Percentiles rank a stretch among this genome's conserved stretches.
These are phyloP conservation scores for Drosophila mercatorum DNA, from an alignment of 2,888 invertebrate genomes.

Conservation along the genomic window DNA sequence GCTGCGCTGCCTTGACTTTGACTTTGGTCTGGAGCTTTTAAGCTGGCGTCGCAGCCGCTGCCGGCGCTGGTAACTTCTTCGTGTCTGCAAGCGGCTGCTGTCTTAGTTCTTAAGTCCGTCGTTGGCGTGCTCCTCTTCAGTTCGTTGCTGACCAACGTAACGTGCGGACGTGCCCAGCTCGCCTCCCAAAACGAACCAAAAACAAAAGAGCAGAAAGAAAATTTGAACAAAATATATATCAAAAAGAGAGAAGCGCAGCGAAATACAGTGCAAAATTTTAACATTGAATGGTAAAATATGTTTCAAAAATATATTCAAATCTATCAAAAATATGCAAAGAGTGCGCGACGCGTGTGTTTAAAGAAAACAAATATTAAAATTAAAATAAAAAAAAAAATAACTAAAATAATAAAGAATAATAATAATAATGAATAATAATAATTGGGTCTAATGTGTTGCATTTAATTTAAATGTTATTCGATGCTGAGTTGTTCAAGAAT, in stretches of 20 bases:
- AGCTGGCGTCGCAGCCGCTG: conserved; percentile 50
- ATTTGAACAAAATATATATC: conserved; percentile 8
- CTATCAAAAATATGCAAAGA: conserved; percentile 17
- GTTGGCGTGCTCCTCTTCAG: conserved; percentile 85
- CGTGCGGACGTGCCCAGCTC: conserved; percentile 83
- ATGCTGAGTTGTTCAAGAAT: conserved; percentile 37
- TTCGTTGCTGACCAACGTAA: conserved; percentile 85
- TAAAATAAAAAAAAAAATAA: conserved; percentile 23
- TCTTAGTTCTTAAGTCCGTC: conserved; percentile 85
- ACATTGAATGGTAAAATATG: conserved; percentile 10
- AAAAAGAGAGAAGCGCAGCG: conserved; percentile 2
- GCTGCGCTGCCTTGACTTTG: conserved; percentile 72
- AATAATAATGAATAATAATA: conserved; percentile 43
- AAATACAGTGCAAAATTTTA: conserved; percentile 18
- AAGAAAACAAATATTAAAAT: conserved; percentile 1
- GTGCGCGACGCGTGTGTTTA: conserved; percentile 68
- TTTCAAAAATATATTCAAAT: conserved; percentile 8
- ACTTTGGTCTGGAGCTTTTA: conserved; percentile 70
- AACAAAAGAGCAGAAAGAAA: conserved; percentile 5
- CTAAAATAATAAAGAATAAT: conserved; percentile 15
- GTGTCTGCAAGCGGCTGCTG: conserved; percentile 71
- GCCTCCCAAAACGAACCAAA: conserved; percentile 28
- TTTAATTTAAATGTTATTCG: conserved; percentile 4
- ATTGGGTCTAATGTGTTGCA: background rate
- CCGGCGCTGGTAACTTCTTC: conserved; percentile 69